A percentile compares a stretch with the other conserved stretches of the same genome.
These are phyloP conservation scores for Standfussiana lucernea DNA, from an alignment of 2,888 invertebrate genomes.

Conservation along the genomic window DNA sequence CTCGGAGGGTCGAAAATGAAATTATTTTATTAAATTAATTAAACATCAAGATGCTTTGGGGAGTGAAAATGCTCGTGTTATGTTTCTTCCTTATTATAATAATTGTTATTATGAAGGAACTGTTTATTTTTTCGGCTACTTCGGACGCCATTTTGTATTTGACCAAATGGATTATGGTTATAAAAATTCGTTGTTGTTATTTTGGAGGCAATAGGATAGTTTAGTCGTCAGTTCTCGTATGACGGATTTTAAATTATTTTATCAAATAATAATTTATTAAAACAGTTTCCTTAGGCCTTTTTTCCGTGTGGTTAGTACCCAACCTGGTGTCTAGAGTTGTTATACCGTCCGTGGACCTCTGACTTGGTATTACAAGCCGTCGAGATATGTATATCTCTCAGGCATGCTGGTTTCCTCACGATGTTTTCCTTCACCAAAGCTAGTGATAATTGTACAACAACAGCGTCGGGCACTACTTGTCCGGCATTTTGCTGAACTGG, in stretches of 20 bases:
- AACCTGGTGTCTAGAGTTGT: too few relatives aligned
- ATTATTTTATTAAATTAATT: slow-evolving; percentile 58
- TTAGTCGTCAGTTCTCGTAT: not conserved
- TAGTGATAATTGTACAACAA: too few relatives aligned
- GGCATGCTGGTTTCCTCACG: too few relatives aligned
- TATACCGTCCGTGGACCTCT: too few relatives aligned
- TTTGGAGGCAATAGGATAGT: not conserved
- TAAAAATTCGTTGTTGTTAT: not conserved
- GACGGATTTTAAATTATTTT: not conserved
- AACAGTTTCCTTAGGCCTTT: too few relatives aligned
- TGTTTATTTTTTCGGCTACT: slow-evolving; percentile 35
- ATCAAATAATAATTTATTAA: not conserved
- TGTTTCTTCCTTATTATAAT: slow-evolving; percentile 42
- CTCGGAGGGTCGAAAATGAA: slow-evolving; percentile 39
- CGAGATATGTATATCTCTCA: too few relatives aligned
- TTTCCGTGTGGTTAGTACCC: too few relatives aligned
- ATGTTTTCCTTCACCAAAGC: too few relatives aligned
- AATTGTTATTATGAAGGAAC: slow-evolving; percentile 27
- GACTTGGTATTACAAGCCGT: too few relatives aligned
- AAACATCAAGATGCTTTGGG: slow-evolving; percentile 52
- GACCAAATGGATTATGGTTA: slow-evolving; percentile 1
- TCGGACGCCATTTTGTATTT: not conserved
- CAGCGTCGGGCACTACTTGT: too few relatives aligned
- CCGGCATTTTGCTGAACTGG: too few relatives aligned
- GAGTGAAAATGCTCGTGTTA: slow-evolving; percentile 39